phyloP scores from a whole-genome alignment of 1,140 invertebrate species.

The Campoletis sonorensis region DNA sequence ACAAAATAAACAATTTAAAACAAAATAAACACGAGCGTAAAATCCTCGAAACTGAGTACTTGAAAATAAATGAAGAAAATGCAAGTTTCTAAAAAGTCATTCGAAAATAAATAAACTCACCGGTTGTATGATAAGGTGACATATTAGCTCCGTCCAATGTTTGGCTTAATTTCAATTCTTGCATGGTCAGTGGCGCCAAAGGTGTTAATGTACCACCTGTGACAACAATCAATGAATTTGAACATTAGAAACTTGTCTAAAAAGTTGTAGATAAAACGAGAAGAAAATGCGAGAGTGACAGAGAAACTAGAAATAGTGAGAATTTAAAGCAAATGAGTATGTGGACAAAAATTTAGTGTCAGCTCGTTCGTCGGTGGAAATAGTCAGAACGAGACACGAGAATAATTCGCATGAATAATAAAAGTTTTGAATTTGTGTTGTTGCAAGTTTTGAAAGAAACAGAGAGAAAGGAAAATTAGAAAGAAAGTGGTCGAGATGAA shows the following conservation, averaged over 20 bases:
- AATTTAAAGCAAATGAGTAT: background rate
- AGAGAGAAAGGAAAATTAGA: constrained; percentile 37
- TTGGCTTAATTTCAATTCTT: constrained; percentile 85
- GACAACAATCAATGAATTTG: constrained; percentile 45
- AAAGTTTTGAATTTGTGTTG: constrained; percentile 72
- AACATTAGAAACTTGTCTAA: constrained; percentile 15
- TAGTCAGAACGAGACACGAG: too few relatives aligned
- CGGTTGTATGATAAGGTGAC: constrained; percentile 83
- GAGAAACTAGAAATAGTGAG: too few relatives aligned
- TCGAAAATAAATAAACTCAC: constrained; percentile 67
- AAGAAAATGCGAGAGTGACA: background rate
- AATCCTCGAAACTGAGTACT: too few relatives aligned
- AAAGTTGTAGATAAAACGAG: background rate
- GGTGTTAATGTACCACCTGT: constrained; percentile 83
- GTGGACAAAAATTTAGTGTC: too few relatives aligned
- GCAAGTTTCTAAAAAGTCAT: background rate
- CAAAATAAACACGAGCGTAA: too few relatives aligned
- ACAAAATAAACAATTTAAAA: too few relatives aligned
- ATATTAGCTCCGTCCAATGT: constrained; percentile 80
- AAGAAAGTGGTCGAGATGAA: constrained; percentile 18
- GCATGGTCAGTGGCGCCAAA: constrained; percentile 86
- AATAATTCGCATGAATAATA: constrained; percentile 72
- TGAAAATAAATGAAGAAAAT: too few relatives aligned
- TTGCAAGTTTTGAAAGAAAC: too few relatives aligned
- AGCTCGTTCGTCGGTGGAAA: background rate